Base-by-base conservation (phyloP, 2,797 vertebrate genomes). In the Anas georgica region DNA sequence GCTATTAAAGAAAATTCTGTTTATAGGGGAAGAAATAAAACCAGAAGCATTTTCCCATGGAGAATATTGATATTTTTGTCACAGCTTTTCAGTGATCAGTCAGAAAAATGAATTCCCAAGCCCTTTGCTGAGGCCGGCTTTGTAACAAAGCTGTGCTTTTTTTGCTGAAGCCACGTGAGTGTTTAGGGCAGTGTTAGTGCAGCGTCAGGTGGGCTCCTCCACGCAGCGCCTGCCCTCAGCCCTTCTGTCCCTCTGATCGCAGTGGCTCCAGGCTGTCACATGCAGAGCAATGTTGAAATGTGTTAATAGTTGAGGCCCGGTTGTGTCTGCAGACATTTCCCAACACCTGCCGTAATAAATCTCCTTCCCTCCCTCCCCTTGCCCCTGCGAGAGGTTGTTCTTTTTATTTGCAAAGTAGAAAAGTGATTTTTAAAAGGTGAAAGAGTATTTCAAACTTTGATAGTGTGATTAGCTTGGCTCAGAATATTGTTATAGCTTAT, bases 381-480 rank as follows among this genome's bases (percentile, higher is more conserved):
- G n/a, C 39, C 79, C 76, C 78, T 72, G 35, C 63, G 59, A 77
- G 70, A 86, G 67, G 33, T 52, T 88, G 72, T 50, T 81, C 75
- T 74, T 90, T 94, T 83, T 81, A 88, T 83, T 70, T 94, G 60
- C 1, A 10, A 94, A 86, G 74, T 87, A 67, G 60, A 50, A 91
- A 87, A 83, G 86, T 67, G 73, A 90, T 93, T 95, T 90, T 93
- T 88, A 89, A 84, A 86, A 62, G 76, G 94, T 86, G 66, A 83
- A 45, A 33, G 67, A 67, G 86, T 88, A 64, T 80, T 74, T 92
- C 84, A 77, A 60, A 68, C 79, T 91, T 94, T 67, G 82, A 90
- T 86, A 80, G 68, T 68, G 14, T 91, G 90, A 95, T 91, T 85
- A 96, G 95, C 85, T 83, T 37, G 90, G 74, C 88, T 93, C 43